Percentiles rank a stretch among this genome's conserved stretches.
phyloP scores from a whole-genome alignment of 2,113 vertebrate species.

The Pyxicephalus adspersus region DNA sequence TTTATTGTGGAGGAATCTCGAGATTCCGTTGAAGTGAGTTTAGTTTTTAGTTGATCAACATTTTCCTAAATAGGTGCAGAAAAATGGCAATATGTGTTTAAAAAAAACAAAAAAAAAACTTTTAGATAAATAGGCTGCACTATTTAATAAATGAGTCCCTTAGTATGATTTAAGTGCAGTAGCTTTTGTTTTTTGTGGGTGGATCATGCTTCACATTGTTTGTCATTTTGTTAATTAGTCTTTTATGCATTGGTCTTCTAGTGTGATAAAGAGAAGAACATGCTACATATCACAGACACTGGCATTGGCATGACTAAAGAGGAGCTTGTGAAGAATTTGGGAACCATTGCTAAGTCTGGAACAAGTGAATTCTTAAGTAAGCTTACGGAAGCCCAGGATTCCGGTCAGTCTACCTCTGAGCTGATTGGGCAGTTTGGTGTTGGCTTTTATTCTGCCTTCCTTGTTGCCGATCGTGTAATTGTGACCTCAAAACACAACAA shows the following conservation, averaged over 20 bases:
- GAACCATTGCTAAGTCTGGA: constrained; percentile 97
- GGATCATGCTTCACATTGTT: too few relatives aligned
- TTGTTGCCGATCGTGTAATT: constrained; percentile 96
- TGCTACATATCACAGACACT: constrained; percentile 97
- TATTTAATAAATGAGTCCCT: too few relatives aligned
- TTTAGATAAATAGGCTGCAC: too few relatives aligned
- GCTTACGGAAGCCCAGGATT: constrained; percentile 89
- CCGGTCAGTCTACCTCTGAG: constrained; percentile 94
- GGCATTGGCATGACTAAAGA: constrained; percentile 98
- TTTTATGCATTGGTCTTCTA: constrained; percentile 60
- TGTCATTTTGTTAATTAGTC: neutral
- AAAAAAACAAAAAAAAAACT: too few relatives aligned
- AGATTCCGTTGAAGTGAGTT: too few relatives aligned
- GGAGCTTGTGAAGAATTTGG: constrained; percentile 93
- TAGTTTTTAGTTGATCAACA: too few relatives aligned
- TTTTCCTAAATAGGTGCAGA: too few relatives aligned
- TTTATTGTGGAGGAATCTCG: too few relatives aligned
- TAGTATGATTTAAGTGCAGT: too few relatives aligned
- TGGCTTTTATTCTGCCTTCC: constrained; percentile 98
- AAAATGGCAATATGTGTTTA: too few relatives aligned
- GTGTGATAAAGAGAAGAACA: constrained; percentile 98
- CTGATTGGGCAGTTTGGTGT: constrained; percentile 98
- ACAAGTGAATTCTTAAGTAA: constrained; percentile 97
- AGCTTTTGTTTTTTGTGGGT: too few relatives aligned
- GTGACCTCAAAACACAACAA: constrained; percentile 98